Base-by-base conservation (phyloP, 2,797 vertebrate species). In the Lemur catta region DNA sequence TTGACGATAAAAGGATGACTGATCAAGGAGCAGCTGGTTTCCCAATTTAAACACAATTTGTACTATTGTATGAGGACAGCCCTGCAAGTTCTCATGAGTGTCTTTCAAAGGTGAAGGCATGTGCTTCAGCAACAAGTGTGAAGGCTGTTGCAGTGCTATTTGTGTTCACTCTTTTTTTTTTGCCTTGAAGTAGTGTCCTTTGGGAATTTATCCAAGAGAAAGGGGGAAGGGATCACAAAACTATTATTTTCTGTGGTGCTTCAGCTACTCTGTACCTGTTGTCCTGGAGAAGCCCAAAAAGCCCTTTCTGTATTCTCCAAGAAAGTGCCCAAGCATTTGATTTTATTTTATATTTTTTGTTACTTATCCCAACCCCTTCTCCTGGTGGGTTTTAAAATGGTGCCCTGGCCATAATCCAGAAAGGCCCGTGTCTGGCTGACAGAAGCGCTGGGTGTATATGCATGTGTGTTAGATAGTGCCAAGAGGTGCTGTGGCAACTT, bases 1-100 rank as follows among this genome's bases (percentile, higher is more conserved):
- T 98, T 98, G 98, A 97, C 98, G 94, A 97, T 98, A 96, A 98
- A 98, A 98, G 98, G 92, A 59, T 98, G 98, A 98, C 97, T 97
- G 98, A 97, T 96, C 97, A 97, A 95, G 97, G 97, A 97, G 96
- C 98, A 98, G 98, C 98, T 98, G 98, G 93, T 93, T 98, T 98
- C 98, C 98, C 98, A 94, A 97, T 98, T 98, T 98, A 98, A 98
- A 98, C 94, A 93, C 97, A 97, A 69, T 95, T 6, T 24, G 87
- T 97, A 38, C 15, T 69, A 59, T 97, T 78, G 12, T 96, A 9
- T 10, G 84, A 96, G 92, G 85, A 59, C n/a, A 38, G 18, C 79
- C 92, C 97, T 92, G 96, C 71, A 78, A 69, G 55, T 94, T 85
- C 48, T 97, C 81, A 90, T 93, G 96, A 93, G 97, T 97, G 89